phyloP scores from a whole-genome alignment of 2,888 invertebrate genomes.

The Coelinius sp. region DNA sequence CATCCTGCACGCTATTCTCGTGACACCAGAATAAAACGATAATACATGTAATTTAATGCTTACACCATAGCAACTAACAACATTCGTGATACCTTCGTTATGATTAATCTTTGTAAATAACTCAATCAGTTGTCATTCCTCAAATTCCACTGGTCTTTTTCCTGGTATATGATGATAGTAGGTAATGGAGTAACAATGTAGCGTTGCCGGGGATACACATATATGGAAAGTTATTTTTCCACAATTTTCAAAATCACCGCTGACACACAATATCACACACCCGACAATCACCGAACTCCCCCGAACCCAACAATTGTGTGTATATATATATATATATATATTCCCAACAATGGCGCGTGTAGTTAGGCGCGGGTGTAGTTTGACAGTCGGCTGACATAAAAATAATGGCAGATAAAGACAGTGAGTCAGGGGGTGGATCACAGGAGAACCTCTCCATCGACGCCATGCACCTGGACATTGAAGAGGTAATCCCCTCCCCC shows the following conservation, averaged over 20 bases:
- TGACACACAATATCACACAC: background rate
- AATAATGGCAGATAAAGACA: constrained; percentile 69
- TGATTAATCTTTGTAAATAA: constrained; percentile 14
- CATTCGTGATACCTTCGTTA: background rate
- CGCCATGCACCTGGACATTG: constrained; percentile 77
- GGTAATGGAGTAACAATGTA: background rate
- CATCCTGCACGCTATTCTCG: constrained; percentile 26
- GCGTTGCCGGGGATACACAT: constrained; percentile 35
- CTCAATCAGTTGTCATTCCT: background rate
- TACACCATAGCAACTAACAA: background rate
- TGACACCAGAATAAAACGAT: constrained; percentile 31
- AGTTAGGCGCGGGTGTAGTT: constrained; percentile 23
- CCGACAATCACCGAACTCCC: background rate
- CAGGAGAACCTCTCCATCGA: constrained; percentile 77
- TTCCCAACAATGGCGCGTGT: constrained; percentile 30
- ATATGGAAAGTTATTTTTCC: too few relatives aligned
- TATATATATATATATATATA: background rate
- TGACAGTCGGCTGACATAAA: background rate
- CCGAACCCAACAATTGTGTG: background rate
- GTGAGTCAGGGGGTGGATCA: constrained; percentile 79
- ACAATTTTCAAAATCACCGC: too few relatives aligned
- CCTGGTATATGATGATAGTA: too few relatives aligned
- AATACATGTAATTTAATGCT: constrained; percentile 27
- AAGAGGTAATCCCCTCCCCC: constrained; percentile 73
- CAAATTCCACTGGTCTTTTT: background rate